Evolutionary conservation across 2,888 invertebrate genomes (phyloP), one percentile per base, ranked within the genome.

Genomic region (Gymnoscelis rufifasciata): DNA sequence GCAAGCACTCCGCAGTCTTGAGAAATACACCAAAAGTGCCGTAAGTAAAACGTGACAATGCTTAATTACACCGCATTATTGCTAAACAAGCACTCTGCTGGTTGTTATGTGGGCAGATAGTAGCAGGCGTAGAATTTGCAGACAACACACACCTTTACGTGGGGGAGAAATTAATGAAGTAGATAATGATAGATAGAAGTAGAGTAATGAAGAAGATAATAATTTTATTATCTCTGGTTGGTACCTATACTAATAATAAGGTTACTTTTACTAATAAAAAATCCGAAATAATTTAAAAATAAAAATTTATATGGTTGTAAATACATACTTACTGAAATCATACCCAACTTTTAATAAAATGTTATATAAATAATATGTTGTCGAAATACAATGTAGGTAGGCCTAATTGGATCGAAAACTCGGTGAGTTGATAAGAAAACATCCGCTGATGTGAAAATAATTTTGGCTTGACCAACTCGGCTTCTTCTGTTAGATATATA

Each of bases 11-110:
- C 89, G 94, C 39, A 92, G 93, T 64, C 90, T 95, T 59, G 94
- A 94, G 60, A 94, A 94, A 70, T 94, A 93, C 68, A 93, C 94
- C 7, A 92, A 92, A 69, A 91, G 91, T 59, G 91, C 91, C 60
- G 92, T 92, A 73, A 83, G 89, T 82, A 59, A 6, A 43, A 64
- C 71, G 69, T 73, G 72, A 61, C 63, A 47, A 28, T 38, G 64
- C 68, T 35, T 57, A 55, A 55, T 53, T 52, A 48, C 38, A 47
- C 31, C 30, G 43, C 40, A 52, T 53, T 55, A 55, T 43, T 44
- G 23, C 47, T 37, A 47, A 53, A 46, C 45, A 36, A 50, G 33
- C 46, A 50, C 38, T 45, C 39, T 38, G 40, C 29, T 36, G 11
- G 10, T 2, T 2, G 14, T 15, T 27, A 29, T 28, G 19, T 10